phyloP scores from a whole-genome alignment of 2,888 invertebrate genomes.

The Hymenopus coronatus region DNA sequence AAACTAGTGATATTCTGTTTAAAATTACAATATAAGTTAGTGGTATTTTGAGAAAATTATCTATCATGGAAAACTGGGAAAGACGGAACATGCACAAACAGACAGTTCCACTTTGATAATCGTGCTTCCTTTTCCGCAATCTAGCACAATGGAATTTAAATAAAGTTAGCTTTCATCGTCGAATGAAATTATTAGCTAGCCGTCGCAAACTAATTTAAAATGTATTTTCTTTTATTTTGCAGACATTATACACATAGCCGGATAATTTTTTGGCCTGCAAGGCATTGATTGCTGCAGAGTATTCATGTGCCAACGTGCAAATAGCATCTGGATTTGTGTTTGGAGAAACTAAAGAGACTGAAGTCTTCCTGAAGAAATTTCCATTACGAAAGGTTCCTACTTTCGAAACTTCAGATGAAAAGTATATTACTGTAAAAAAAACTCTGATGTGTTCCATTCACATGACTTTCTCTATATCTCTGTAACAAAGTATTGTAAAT shows the following conservation, averaged over 20 bases:
- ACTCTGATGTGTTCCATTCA: no score
- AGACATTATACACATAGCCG: slow-evolving; percentile 97
- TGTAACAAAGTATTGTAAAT: no score
- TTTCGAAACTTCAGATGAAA: no score
- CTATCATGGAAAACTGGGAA: no score
- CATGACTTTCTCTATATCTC: no score
- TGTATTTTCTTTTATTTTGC: slow-evolving; percentile 38
- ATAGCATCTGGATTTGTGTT: slow-evolving; percentile 83
- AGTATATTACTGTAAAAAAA: no score
- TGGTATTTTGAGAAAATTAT: no score
- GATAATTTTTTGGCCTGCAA: slow-evolving; percentile 98
- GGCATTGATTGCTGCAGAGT: slow-evolving; percentile 95
- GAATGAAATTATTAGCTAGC: background rate
- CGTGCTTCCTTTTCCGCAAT: slow-evolving; percentile 43
- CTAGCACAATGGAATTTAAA: slow-evolving; percentile 42
- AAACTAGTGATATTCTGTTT: no score
- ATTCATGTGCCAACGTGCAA: slow-evolving; percentile 84
- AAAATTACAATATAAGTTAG: no score
- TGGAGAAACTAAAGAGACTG: slow-evolving; percentile 88
- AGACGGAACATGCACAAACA: no score
- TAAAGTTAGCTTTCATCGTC: slow-evolving; percentile 5
- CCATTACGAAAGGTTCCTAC: slow-evolving; percentile 98
- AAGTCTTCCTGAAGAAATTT: slow-evolving; percentile 87
- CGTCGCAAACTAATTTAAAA: background rate
- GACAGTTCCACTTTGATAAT: no score